Evolutionary conservation across 1,140 invertebrate species (phyloP).

Genomic region (Eriosoma lanigerum): DNA sequence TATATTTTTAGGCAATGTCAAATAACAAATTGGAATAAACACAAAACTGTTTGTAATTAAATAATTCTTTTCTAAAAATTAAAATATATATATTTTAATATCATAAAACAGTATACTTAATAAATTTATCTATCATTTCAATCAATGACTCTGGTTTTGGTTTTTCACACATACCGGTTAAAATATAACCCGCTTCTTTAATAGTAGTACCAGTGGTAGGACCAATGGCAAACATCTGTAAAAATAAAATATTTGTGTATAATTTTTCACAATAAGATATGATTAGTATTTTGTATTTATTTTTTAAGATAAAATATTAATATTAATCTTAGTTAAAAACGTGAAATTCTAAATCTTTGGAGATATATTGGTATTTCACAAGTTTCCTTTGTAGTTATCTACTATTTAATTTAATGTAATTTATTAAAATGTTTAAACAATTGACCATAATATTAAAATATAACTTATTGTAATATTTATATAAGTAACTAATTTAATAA

Average conservation of each 20-base stretch:
- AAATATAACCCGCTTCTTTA: slow-evolving; percentile 37
- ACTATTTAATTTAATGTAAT: too few species aligned
- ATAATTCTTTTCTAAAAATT: neutral
- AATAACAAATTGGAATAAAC: slow-evolving; percentile 63
- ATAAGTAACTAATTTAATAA: too few species aligned
- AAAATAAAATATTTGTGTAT: too few species aligned
- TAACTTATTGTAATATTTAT: too few species aligned
- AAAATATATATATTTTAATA: neutral
- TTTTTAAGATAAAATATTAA: neutral
- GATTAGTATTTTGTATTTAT: too few species aligned
- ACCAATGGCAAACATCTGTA: slow-evolving; percentile 44
- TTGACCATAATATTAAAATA: too few species aligned
- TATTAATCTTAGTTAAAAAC: neutral
- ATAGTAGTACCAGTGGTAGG: slow-evolving; percentile 37
- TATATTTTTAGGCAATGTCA: slow-evolving; percentile 61
- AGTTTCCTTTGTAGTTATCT: too few species aligned
- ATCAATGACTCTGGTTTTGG: slow-evolving; percentile 44
- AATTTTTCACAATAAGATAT: too few species aligned
- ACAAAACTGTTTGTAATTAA: slow-evolving; percentile 57
- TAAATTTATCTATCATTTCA: slow-evolving; percentile 33
- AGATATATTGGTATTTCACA: too few species aligned
- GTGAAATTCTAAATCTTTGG: neutral
- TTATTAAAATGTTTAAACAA: too few species aligned
- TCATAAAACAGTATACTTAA: neutral
- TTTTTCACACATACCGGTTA: slow-evolving; percentile 39